Evolutionary conservation across 2,888 invertebrate genomes (phyloP), one percentile per base, ranked within the genome.

Genomic region (Drosophila phalerata): DNA sequence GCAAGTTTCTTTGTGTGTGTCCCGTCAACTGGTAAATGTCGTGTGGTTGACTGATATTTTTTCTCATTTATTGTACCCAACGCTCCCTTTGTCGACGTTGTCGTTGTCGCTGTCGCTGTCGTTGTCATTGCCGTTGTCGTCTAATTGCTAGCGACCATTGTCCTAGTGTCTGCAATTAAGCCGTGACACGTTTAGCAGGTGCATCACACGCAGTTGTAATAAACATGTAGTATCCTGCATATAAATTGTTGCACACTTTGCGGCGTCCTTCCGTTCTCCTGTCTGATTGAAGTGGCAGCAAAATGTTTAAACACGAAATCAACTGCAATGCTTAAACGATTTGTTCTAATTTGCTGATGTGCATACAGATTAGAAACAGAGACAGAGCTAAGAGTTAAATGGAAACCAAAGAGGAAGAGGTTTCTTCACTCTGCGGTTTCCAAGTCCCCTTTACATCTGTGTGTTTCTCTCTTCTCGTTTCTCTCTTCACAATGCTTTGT

Each of bases 341-440:
- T 81, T 81, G 73, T 77, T 79, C 77, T 88, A 86, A 85, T 88
- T 78, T 78, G 70, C 74, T 73, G 79, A 72, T 81, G 76, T 78
- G 81, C 85, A 88, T 86, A 81, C 84, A 84, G 69, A 88, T 84
- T 79, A 75, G 62, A 60, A 42, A 34, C 9, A 38, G 37, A 13
- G 13, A 51, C 17, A 42, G 3, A 13, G 37, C 63, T 65, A 61
- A 47, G 42, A 67, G 63, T 67, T 62, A 56, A 60, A 66, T 66
- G 62, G 37, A 8, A 56, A 43, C 37, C 52, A 55, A 63, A 45
- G 62, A 43, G 25, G 43, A 47, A 25, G 34, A 60, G 69, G 34
- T 45, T 62, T 69, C 61, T 52, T 52, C 11, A 13, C 17, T 10
- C 37, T 57, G 48, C 42, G 64, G 64, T 61, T 66, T 49, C 32